These are phyloP conservation scores for Pyrocoelia pectoralis DNA, from an alignment of 2,888 invertebrate genomes.

Conservation along the genomic window DNA sequence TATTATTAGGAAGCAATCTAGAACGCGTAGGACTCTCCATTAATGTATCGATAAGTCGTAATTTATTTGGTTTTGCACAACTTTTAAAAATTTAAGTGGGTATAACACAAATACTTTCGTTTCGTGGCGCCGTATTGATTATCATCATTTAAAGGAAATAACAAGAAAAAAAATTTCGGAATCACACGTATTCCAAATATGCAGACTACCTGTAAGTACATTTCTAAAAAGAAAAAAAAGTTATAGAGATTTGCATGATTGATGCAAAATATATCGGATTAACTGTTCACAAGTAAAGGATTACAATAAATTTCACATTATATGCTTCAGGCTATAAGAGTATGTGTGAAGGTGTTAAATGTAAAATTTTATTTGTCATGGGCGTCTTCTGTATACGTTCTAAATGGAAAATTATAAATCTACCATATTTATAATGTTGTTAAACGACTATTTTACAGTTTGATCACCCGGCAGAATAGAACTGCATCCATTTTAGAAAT, in stretches of 20 bases:
- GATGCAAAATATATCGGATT: no score
- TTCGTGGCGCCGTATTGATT: not conserved
- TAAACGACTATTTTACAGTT: no score
- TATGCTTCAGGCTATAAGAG: no score
- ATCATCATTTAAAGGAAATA: not conserved
- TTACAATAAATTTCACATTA: no score
- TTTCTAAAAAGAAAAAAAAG: not conserved
- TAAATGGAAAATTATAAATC: no score
- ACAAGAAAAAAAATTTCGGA: not conserved
- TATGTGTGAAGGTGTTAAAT: no score
- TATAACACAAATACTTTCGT: not conserved
- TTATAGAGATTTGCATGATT: not conserved
- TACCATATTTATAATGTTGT: no score
- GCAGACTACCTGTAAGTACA: not conserved
- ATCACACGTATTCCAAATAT: not conserved
- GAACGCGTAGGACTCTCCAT: not conserved
- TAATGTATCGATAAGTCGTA: not conserved
- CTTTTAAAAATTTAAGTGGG: not conserved
- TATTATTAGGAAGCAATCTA: not conserved
- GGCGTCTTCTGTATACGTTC: no score
- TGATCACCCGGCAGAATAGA: no score
- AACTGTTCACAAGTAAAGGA: no score
- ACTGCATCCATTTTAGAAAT: no score
- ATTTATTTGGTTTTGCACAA: conserved; percentile 9
- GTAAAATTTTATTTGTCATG: no score